phyloP scores from a whole-genome alignment of 2,797 vertebrate genomes.

The Heteromormyrus szaboi region DNA sequence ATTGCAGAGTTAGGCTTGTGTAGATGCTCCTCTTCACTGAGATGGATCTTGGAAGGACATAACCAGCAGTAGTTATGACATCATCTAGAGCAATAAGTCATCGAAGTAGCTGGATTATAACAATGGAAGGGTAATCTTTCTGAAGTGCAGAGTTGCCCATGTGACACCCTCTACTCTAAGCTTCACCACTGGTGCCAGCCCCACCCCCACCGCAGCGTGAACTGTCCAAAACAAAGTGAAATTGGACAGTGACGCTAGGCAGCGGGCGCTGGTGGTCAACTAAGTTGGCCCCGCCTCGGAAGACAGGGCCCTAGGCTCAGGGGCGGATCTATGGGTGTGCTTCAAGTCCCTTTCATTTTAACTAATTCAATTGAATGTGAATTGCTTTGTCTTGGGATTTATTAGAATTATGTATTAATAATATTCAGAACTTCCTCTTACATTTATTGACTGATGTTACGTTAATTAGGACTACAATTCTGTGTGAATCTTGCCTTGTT shows the following conservation, averaged over 20 bases:
- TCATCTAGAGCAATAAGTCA: slow-evolving; percentile 43
- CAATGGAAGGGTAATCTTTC: not conserved
- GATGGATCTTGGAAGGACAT: slow-evolving; percentile 44
- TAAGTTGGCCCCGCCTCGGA: not conserved
- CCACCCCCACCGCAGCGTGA: not conserved
- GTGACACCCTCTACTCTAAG: not conserved
- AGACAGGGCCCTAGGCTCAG: not conserved
- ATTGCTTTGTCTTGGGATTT: not conserved
- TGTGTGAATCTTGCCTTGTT: not conserved
- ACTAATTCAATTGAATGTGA: not conserved
- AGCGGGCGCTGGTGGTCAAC: not conserved
- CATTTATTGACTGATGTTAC: not conserved
- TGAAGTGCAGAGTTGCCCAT: not conserved
- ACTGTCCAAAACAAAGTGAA: not conserved
- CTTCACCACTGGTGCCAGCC: not conserved
- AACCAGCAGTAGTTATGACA: slow-evolving; percentile 54
- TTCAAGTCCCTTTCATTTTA: not conserved
- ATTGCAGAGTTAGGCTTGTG: slow-evolving; percentile 46
- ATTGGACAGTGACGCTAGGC: not conserved
- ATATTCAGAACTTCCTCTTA: not conserved
- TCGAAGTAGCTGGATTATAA: slow-evolving; percentile 32
- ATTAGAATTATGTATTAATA: not conserved
- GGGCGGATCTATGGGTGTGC: not conserved
- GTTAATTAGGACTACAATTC: not conserved
- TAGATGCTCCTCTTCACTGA: slow-evolving; percentile 42